phyloP scores from a whole-genome alignment of 2,888 invertebrate genomes.

The Drosophila recens region DNA sequence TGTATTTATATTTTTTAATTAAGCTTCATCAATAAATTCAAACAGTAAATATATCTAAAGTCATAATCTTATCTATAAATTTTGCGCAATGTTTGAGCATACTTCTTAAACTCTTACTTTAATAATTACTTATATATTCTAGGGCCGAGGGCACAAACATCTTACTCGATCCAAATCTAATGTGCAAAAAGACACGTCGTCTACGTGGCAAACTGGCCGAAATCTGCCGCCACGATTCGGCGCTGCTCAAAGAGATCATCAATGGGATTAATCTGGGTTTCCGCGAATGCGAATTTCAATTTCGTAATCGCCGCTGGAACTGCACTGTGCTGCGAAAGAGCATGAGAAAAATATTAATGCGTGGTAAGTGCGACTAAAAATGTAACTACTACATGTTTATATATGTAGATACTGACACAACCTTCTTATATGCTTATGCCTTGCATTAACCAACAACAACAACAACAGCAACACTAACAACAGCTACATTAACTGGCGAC shows the following conservation, averaged over 20 bases:
- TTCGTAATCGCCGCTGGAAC: conserved; percentile 94
- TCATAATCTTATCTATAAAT: neutral
- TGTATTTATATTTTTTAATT: no score
- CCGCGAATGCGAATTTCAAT: conserved; percentile 94
- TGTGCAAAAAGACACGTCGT: conserved; percentile 94
- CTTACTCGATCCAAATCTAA: conserved; percentile 94
- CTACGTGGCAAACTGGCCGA: conserved; percentile 91
- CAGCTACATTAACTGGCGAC: conserved; percentile 24
- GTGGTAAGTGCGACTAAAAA: conserved; percentile 88
- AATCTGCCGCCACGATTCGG: conserved; percentile 93
- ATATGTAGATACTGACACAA: conserved; percentile 2
- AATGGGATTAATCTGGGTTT: conserved; percentile 93
- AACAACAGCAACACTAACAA: conserved; percentile 7
- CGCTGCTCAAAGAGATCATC: conserved; percentile 92
- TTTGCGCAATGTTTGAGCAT: neutral
- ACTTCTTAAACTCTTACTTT: neutral
- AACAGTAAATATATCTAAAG: neutral
- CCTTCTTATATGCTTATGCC: conserved; percentile 14
- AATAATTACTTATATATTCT: conserved; percentile 12
- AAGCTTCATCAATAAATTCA: neutral
- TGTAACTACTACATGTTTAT: conserved; percentile 16
- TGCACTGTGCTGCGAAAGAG: conserved; percentile 91
- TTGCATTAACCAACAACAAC: conserved; percentile 19
- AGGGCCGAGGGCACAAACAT: conserved; percentile 94
- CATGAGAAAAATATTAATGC: conserved; percentile 91